These are phyloP conservation scores for Vombatus ursinus DNA, from an alignment of 2,113 vertebrate species.

Conservation along the genomic window DNA sequence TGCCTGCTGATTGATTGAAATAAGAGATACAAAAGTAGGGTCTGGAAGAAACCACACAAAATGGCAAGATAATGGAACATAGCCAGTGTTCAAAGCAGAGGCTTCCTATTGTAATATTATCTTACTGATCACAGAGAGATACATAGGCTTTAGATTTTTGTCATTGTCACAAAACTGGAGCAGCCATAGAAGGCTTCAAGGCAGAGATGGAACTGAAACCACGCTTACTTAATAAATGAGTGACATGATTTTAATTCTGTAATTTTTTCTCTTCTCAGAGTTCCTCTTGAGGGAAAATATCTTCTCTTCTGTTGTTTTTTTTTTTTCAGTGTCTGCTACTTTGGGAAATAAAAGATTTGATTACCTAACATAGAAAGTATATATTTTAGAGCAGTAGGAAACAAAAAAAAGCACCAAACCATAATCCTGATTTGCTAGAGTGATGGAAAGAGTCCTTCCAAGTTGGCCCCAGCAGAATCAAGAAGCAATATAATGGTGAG, in stretches of 20 bases:
- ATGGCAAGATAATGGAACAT: background rate
- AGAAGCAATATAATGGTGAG: background rate
- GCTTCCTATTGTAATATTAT: background rate
- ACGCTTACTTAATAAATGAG: background rate
- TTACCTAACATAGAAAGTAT: background rate
- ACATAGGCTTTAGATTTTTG: background rate
- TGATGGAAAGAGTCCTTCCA: background rate
- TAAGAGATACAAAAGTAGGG: background rate
- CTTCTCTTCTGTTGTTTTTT: background rate
- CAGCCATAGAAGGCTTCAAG: background rate
- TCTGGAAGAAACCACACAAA: background rate
- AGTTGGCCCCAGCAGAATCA: background rate
- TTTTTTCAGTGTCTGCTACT: background rate
- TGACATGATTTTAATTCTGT: background rate
- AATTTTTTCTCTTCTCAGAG: background rate
- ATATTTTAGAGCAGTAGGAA: background rate
- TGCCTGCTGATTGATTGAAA: background rate
- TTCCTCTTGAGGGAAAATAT: background rate
- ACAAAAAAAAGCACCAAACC: background rate
- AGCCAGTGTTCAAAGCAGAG: background rate
- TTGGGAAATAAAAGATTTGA: background rate
- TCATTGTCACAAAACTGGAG: background rate
- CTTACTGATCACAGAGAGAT: background rate
- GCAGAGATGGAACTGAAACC: background rate
- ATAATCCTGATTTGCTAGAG: background rate